These are phyloP conservation scores for Hyphantria cunea DNA, from an alignment of 1,140 invertebrate species.

Conservation along the genomic window DNA sequence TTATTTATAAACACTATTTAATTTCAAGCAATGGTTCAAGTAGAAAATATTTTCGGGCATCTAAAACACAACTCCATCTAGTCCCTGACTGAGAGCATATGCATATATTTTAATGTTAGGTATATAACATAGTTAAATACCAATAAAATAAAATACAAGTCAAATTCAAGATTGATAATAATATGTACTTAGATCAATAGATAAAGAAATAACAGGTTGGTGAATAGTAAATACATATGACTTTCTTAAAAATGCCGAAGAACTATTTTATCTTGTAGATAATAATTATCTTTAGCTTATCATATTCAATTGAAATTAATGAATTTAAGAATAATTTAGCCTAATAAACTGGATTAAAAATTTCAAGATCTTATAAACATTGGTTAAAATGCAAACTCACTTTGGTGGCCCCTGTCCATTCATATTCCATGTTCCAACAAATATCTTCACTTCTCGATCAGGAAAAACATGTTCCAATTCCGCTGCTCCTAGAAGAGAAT, in stretches of 20 bases:
- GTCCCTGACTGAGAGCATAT: no score
- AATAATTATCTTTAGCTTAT: not conserved
- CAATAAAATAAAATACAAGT: no score
- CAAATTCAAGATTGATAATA: no score
- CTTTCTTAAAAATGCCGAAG: not conserved
- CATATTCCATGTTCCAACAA: conserved; percentile 98
- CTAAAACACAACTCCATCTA: no score
- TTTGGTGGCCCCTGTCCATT: conserved; percentile 91
- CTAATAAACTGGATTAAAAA: no score
- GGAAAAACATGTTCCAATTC: conserved; percentile 94
- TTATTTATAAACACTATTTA: no score
- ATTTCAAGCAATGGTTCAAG: no score
- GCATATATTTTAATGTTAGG: not conserved
- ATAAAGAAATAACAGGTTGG: not conserved
- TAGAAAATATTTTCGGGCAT: no score
- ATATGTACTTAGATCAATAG: not conserved
- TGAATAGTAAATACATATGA: not conserved
- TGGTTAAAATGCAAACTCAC: conserved; percentile 63
- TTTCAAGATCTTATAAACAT: no score
- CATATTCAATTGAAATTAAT: not conserved
- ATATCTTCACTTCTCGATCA: conserved; percentile 91
- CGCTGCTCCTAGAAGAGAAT: conserved; percentile 89
- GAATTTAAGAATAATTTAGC: not conserved
- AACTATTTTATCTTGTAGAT: not conserved
- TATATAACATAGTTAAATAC: no score